Evolutionary conservation across 2,797 vertebrate genomes (phyloP).

Genomic region (Parauchenoglanis ngamensis): DNA sequence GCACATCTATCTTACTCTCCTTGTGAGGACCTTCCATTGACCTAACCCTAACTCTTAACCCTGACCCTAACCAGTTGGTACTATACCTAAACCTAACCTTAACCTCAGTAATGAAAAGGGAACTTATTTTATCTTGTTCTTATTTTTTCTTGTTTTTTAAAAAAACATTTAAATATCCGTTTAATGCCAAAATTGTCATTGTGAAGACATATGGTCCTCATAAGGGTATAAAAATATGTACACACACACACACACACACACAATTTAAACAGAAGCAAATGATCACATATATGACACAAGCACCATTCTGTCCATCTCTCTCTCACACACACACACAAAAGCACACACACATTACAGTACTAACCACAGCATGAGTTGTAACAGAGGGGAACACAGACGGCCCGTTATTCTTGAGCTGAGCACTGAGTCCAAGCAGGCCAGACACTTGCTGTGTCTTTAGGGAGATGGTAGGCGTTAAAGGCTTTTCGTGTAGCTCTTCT

Average conservation of each 20-base stretch:
- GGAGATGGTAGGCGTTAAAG: constrained; percentile 18
- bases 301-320: not conserved
- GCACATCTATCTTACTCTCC: no score
- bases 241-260: not conserved
- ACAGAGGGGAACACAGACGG: not conserved
- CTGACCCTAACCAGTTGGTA: no score
- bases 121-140: no score
- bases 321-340: not conserved
- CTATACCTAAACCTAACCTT: no score
- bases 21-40: no score
- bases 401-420: constrained; percentile 9
- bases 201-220: no score
- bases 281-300: constrained; percentile 14
- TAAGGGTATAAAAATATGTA: no score
- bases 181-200: no score
- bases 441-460: constrained; percentile 28
- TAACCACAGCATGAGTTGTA: constrained; percentile 24
- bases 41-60: no score
- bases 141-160: no score
- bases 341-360: not conserved
- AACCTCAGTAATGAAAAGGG: no score
- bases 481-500: constrained; percentile 18
- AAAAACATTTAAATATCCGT: no score
- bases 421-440: constrained; percentile 2
- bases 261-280: constrained; percentile 11